Evolutionary conservation across 2,888 invertebrate genomes (phyloP).

Genomic region (Bruchidius siliquastri): DNA sequence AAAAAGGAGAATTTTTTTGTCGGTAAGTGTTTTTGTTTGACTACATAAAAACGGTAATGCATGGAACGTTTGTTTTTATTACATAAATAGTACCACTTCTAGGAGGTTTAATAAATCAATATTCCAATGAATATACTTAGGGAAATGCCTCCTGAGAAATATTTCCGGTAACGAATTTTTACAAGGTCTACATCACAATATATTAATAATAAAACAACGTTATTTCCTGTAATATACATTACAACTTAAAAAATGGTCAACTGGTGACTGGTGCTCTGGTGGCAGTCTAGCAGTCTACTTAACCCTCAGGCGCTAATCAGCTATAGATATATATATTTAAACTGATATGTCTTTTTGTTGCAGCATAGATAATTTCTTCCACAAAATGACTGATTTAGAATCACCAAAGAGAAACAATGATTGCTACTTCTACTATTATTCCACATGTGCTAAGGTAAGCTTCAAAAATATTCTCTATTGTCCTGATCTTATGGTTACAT

Average conservation of each 20-base stretch:
- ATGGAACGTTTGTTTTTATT: neutral
- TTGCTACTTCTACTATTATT: slow-evolving; percentile 87
- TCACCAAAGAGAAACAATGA: slow-evolving; percentile 74
- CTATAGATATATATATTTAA: slow-evolving; percentile 20
- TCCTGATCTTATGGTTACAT: no score
- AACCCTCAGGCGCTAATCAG: no score
- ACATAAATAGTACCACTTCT: neutral
- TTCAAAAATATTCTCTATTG: neutral
- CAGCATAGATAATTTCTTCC: slow-evolving; percentile 48
- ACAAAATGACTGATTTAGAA: slow-evolving; percentile 56
- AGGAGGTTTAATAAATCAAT: no score
- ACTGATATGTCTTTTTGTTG: slow-evolving; percentile 18
- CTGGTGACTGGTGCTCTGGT: no score
- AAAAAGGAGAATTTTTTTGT: neutral
- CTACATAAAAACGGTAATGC: neutral
- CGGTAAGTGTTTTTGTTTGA: neutral
- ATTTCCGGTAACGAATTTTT: slow-evolving; percentile 25
- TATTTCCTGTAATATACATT: no score
- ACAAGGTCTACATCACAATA: no score
- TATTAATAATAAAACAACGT: no score
- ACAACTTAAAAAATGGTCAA: no score
- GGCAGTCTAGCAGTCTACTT: no score
- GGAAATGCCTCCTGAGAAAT: slow-evolving; percentile 27
- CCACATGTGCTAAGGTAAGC: slow-evolving; percentile 77
- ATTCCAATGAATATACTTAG: neutral